These are phyloP conservation scores for Oreochromis grahami DNA, from an alignment of 2,797 vertebrate genomes.

Conservation along the genomic window DNA sequence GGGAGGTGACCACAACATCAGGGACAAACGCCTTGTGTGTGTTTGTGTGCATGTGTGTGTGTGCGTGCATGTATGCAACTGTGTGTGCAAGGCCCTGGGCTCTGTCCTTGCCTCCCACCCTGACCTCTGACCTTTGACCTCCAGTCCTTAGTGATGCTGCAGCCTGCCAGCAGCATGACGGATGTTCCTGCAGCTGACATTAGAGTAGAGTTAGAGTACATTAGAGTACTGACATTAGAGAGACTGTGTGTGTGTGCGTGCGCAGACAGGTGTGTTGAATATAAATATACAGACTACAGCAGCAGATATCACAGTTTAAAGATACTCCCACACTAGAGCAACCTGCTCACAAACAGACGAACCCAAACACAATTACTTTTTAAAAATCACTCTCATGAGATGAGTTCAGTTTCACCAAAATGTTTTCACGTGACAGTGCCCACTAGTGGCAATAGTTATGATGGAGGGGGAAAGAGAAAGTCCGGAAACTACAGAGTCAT, in stretches of 20 bases:
- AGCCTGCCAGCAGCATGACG: conserved; percentile 56
- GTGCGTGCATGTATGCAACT: not conserved
- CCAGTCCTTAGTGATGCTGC: conserved; percentile 42
- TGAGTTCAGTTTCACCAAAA: not conserved
- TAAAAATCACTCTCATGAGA: not conserved
- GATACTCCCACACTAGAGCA: not conserved
- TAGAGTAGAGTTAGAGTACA: no score
- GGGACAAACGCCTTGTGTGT: not conserved
- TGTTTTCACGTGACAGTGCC: not conserved
- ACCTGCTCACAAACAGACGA: not conserved
- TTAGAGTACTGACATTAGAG: conserved; percentile 10
- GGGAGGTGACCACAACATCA: conserved; percentile 52
- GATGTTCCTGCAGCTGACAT: conserved; percentile 47
- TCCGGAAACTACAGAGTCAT: not conserved
- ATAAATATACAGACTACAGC: not conserved
- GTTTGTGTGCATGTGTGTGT: not conserved
- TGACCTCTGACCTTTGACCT: conserved; percentile 44
- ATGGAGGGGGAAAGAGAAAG: not conserved
- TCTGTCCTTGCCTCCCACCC: conserved; percentile 38
- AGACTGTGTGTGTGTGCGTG: not conserved
- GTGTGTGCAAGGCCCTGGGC: conserved; percentile 6
- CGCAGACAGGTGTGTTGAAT: not conserved
- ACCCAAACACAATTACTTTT: not conserved
- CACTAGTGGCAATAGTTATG: not conserved
- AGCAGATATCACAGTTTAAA: not conserved